A percentile compares a stretch with the other conserved stretches of the same genome.
Evolutionary conservation across 2,113 vertebrate species (phyloP).

Genomic region (Macrotus californicus): DNA sequence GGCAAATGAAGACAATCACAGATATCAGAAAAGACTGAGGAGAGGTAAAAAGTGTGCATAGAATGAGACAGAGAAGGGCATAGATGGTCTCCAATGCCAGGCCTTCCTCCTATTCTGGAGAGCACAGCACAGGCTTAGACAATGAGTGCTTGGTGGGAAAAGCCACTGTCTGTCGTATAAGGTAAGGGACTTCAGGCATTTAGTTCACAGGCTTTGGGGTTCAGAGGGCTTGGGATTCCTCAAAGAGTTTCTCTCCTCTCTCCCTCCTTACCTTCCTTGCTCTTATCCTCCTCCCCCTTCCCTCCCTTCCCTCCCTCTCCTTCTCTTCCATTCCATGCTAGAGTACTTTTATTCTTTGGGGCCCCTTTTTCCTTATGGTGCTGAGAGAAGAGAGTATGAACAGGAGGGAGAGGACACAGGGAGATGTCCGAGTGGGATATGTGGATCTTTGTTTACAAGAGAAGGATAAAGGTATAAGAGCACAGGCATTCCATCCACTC

Average conservation of each 20-base stretch:
- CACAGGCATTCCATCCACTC: neutral
- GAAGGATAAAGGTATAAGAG: neutral
- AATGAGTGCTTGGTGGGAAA: neutral
- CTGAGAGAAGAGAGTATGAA: neutral
- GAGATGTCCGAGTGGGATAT: neutral
- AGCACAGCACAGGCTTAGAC: neutral
- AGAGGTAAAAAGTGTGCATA: neutral
- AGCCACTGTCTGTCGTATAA: neutral
- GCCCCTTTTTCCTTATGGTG: neutral
- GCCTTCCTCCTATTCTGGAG: neutral
- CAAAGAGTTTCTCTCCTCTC: neutral
- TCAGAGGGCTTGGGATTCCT: neutral
- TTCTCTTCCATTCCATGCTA: neutral
- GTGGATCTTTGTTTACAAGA: neutral
- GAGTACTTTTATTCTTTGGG: neutral
- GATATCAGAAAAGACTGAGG: neutral
- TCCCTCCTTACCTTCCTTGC: no score
- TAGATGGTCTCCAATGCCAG: neutral
- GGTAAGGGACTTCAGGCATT: neutral
- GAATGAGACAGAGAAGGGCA: neutral
- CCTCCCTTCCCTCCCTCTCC: neutral
- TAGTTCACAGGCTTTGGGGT: neutral
- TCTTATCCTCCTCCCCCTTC: neutral
- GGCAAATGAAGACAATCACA: neutral
- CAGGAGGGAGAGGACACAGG: neutral